phyloP scores from a whole-genome alignment of 2,797 vertebrate genomes.

The Enteromius radiatus region DNA sequence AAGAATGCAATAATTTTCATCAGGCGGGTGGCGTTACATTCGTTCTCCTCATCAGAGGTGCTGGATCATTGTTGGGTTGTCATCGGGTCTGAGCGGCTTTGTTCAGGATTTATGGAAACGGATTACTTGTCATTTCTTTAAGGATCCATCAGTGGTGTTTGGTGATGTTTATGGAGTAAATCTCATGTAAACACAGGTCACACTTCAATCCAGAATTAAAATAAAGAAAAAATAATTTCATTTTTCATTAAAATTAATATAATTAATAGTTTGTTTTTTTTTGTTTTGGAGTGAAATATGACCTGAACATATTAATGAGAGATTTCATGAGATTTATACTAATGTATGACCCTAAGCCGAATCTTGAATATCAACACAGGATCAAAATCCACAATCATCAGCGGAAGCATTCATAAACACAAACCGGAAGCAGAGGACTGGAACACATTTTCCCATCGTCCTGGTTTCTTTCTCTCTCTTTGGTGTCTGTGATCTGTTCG shows the following conservation, averaged over 20 bases:
- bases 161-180: background rate
- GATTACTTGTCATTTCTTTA: background rate
- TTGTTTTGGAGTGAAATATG: conserved; percentile 1
- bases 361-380: background rate
- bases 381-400: background rate
- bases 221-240: background rate
- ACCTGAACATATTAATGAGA: background rate
- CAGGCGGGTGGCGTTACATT: conserved; percentile 66
- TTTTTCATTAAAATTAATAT: background rate
- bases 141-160: background rate
- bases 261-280: background rate
- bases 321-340: background rate
- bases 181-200: conserved; percentile 13
- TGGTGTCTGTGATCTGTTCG: conserved; percentile 12
- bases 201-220: background rate
- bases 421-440: background rate
- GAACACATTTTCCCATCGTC: too few relatives aligned
- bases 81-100: background rate
- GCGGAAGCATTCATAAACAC: background rate
- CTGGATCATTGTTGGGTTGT: background rate
- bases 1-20: conserved; percentile 84
- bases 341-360: too few relatives aligned
- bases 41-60: conserved; percentile 49
- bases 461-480: conserved; percentile 22
- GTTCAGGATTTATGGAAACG: background rate